Conservation (phyloP, 64 coral and sea anemone genomes). For the Orbicella faveolata region DNA sequence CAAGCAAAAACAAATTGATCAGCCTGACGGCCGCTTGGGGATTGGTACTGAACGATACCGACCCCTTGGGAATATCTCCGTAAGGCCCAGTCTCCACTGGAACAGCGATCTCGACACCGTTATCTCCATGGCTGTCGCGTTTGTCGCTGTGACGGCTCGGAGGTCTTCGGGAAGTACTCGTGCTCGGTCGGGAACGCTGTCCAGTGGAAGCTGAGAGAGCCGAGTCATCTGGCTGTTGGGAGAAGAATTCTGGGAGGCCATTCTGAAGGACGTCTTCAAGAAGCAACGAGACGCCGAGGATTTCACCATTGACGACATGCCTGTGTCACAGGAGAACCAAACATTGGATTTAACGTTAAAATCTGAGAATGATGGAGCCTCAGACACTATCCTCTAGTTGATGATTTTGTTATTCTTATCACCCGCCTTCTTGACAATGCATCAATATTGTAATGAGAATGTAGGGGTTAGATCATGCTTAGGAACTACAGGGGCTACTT, state of each 20-base stretch:
- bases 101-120: neutral
- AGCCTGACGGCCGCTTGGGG: conserved; percentile 84
- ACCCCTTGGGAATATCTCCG: conserved; percentile 79
- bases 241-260: conserved; percentile 82
- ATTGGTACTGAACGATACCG: conserved; percentile 79
- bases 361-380: neutral
- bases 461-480: too few relatives aligned
- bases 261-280: conserved; percentile 93
- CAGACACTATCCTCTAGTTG: too few relatives aligned
- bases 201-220: conserved; percentile 40
- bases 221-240: conserved; percentile 62
- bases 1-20: conserved; percentile 84
- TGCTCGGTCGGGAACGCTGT: conserved; percentile 72
- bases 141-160: conserved; percentile 51
- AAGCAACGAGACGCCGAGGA: conserved; percentile 89
- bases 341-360: neutral
- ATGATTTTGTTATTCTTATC: too few relatives aligned
- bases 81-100: conserved; percentile 5
- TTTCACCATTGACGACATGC: conserved; percentile 98
- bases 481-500: too few relatives aligned
- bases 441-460: too few relatives aligned
- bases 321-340: conserved; percentile 29
- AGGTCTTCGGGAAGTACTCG: conserved; percentile 74
- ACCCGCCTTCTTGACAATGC: too few relatives aligned
- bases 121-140: conserved; percentile 26